Evolutionary conservation across 2,888 invertebrate species (phyloP).

Genomic region (Acronicta aceris): DNA sequence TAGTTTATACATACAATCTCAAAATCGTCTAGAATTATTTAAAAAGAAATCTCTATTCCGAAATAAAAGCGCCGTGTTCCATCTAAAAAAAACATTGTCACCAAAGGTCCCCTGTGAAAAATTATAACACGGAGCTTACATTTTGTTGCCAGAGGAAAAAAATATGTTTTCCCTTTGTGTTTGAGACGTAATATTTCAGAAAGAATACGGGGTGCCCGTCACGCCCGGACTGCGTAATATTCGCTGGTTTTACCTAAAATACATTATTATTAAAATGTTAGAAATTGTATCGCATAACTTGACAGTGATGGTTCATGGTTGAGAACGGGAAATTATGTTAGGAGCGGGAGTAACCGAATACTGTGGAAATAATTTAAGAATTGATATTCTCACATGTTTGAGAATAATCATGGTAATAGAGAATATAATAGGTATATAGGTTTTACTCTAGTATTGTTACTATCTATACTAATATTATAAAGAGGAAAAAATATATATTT

Average conservation of each 20-base stretch:
- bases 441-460: too few species aligned
- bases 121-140: slow-evolving; percentile 68
- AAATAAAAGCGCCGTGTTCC: slow-evolving; percentile 57
- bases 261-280: slow-evolving; percentile 60
- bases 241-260: slow-evolving; percentile 55
- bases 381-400: not conserved
- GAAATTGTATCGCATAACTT: slow-evolving; percentile 59
- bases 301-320: slow-evolving; percentile 56
- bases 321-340: slow-evolving; percentile 23
- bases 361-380: slow-evolving; percentile 19
- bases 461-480: too few species aligned
- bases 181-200: slow-evolving; percentile 70
- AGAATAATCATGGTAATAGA: too few species aligned
- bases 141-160: slow-evolving; percentile 65
- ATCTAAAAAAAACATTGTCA: slow-evolving; percentile 66
- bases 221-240: slow-evolving; percentile 49
- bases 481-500: too few species aligned
- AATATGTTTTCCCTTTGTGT: slow-evolving; percentile 71
- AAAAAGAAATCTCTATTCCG: slow-evolving; percentile 40
- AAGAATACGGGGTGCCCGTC: slow-evolving; percentile 52
- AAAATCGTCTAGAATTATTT: slow-evolving; percentile 15
- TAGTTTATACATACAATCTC: slow-evolving; percentile 3
- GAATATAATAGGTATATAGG: too few species aligned
- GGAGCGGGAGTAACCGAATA: slow-evolving; percentile 33
- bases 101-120: slow-evolving; percentile 73